Evolutionary conservation across 2,888 invertebrate species (phyloP).

Genomic region (Leucoptera coffeella): DNA sequence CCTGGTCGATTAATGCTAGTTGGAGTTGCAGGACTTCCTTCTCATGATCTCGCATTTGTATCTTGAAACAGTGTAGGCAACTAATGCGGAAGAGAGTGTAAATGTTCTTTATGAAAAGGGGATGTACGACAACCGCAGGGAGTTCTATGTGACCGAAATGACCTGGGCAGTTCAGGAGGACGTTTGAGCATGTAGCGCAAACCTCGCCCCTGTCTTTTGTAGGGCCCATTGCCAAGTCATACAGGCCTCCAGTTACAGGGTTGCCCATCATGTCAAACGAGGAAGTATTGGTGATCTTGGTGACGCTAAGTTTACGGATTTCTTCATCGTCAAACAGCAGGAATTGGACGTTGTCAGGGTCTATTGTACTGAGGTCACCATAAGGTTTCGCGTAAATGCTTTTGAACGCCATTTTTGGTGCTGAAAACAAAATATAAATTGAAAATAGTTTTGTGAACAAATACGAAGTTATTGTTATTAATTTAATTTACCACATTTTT

Average conservation of each 20-base stretch:
- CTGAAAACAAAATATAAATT: no score
- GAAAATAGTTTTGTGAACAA: no score
- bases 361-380: slow-evolving; percentile 17
- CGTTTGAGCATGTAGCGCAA: slow-evolving; percentile 75
- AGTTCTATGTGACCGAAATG: slow-evolving; percentile 94
- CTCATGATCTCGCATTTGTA: slow-evolving; percentile 52
- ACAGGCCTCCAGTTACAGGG: slow-evolving; percentile 79
- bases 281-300: slow-evolving; percentile 69
- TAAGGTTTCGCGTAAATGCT: no score
- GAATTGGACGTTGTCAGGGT: slow-evolving; percentile 53
- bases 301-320: slow-evolving; percentile 71
- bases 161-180: slow-evolving; percentile 69
- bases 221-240: slow-evolving; percentile 78
- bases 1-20: slow-evolving; percentile 64
- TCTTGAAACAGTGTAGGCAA: slow-evolving; percentile 64
- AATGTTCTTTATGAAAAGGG: slow-evolving; percentile 75
- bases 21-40: slow-evolving; percentile 61
- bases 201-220: slow-evolving; percentile 57
- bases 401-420: no score
- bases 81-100: slow-evolving; percentile 60
- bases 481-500: no score
- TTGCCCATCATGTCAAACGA: slow-evolving; percentile 81
- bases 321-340: slow-evolving; percentile 71
- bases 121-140: slow-evolving; percentile 84
- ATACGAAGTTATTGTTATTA: no score